Base-by-base conservation (phyloP, 2,888 invertebrate genomes). In the Arrhopalites spinosus region DNA sequence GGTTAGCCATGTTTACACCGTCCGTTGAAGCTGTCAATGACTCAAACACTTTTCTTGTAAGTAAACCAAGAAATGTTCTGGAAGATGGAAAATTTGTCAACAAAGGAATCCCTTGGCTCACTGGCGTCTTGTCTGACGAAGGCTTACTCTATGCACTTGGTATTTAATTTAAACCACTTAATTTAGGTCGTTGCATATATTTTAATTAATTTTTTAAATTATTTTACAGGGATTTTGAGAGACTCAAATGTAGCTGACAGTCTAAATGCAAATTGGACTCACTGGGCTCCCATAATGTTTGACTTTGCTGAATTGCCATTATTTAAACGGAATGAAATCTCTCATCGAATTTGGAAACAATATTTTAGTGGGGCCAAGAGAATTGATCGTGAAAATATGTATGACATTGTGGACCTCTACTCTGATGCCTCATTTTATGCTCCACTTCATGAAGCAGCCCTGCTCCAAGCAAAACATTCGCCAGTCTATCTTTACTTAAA, bases 71-170 rank as follows among this genome's bases (percentile, higher is more conserved):
- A 61, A 78, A 76, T 25, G 45, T 81, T n/a, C 53, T 81, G 53
- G 75, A 76, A 45, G 25, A 69, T 11, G 81, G 81, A 25, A 75
- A 69, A 50, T 77, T 80, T 53, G 74, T 73, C 36, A 78, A 77
- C 15, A 76, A 76, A 50, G 50, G 20, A 50, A 77, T 78, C 13
- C 82, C 80, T 0, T 80, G 78, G 78, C 75, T 82, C 11, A 63
- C 74, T 11, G 82, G 82, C 8, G 77, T 80, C 0, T 79, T 79
- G 61, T 76, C 76, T 20, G 82, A 81, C 50, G 82, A 82, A 66
- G 82, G 82, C 0, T 75, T 82, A 0, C 77, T 82, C 0, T 79
- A 80, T 63, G 75, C 80, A 17, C 74, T 80, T 47, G 75, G 78
- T 78, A 72, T 15, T 29, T 64, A 36, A 56, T 27, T 64, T 20